Conservation (phyloP, 2,113 vertebrate species). For the Polypterus senegalus region DNA sequence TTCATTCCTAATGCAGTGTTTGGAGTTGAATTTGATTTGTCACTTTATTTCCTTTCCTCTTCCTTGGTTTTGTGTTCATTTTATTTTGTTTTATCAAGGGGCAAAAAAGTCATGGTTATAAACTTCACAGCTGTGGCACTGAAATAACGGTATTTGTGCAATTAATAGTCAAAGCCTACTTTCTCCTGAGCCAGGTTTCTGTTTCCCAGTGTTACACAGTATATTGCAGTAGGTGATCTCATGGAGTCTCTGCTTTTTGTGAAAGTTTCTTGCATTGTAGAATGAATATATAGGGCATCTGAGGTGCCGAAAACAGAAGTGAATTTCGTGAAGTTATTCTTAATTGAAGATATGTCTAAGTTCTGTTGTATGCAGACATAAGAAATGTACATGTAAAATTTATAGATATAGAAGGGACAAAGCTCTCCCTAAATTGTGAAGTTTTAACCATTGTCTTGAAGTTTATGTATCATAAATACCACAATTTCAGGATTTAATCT, state of each 20-base stretch:
- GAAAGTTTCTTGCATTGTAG: not conserved
- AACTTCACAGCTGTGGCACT: conserved; percentile 1
- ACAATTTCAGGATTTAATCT: not conserved
- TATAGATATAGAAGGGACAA: no score
- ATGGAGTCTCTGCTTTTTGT: not conserved
- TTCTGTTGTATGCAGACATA: not conserved
- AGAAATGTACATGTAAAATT: not conserved
- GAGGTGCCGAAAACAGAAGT: not conserved
- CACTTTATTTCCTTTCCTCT: conserved; percentile 12
- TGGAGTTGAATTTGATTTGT: conserved; percentile 20
- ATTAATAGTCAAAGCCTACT: not conserved
- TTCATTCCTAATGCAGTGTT: conserved; percentile 23
- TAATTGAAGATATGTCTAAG: not conserved
- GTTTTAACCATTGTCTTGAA: not conserved
- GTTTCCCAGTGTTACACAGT: not conserved
- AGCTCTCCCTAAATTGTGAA: not conserved
- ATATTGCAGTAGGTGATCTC: conserved; percentile 2
- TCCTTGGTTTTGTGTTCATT: not conserved
- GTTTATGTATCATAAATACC: not conserved
- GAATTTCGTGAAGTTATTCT: not conserved
- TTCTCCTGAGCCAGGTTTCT: not conserved
- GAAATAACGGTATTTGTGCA: conserved; percentile 12
- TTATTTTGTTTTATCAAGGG: conserved; percentile 1
- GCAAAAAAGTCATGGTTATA: conserved; percentile 8
- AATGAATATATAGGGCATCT: conserved; percentile 18